Evolutionary conservation across 2,888 invertebrate genomes (phyloP), one percentile per base, ranked within the genome.

Genomic region (Thalpophila matura): DNA sequence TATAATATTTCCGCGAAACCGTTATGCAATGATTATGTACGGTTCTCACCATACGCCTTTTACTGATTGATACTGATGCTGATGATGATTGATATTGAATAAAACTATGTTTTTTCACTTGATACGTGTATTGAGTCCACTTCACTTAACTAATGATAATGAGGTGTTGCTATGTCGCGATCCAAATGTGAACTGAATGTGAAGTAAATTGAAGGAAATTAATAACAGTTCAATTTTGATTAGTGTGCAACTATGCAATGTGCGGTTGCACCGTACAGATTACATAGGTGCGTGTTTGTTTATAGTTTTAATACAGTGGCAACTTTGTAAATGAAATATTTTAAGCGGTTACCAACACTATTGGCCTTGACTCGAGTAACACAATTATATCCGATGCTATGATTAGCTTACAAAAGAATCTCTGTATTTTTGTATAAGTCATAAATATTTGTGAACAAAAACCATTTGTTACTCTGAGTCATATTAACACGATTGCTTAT

Each of bases 341-440:
- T 49, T 49, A 50, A 61, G 61, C 47, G 47, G 62, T 26, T 76
- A 53, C 78, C 50, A 77, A 78, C 72, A 71, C 16, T 14, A 18
- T 7, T 20, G 59, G 33, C 79, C 79, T 77, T 80, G 81, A 79
- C 69, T 66, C 54, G 4, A 45, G 60, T 63, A 61, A 47, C 20
- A 26, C 54, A 40, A 35, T 55, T 55, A 68, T 69, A 67, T 62
- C 63, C 50, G 54, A 68, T 74, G 53, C 65, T 77, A 61, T 59
- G 80, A 72, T 69, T 67, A 50, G 58, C 57, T 59, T 45, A 72
- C 67, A 80, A 80, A 45, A 53, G 49, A 71, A 71, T 71, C 57
- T 71, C 26, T 61, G 60, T 75, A 61, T 53, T 76, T 60, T 65
- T 62, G 37, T 47, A 38, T 29, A 65, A 68, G 47, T 37, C 31